phyloP scores from a whole-genome alignment of 2,888 invertebrate genomes.

The Heteromurus nitidus region DNA sequence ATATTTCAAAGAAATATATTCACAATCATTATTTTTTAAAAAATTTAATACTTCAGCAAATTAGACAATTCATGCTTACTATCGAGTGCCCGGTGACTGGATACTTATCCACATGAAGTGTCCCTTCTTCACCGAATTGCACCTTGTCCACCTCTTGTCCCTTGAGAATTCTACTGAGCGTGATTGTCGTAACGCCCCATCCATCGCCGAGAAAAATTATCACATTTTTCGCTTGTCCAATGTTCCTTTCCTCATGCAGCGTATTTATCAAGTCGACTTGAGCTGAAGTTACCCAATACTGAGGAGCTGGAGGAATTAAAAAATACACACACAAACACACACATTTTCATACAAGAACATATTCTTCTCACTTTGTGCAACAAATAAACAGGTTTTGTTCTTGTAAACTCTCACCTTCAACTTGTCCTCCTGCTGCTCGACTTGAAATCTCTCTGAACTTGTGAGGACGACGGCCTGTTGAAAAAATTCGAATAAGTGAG shows the following conservation, averaged over 20 bases:
- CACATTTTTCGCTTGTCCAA: conserved; percentile 49
- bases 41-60: neutral
- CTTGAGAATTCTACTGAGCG: conserved; percentile 75
- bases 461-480: too few species aligned
- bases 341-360: too few species aligned
- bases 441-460: too few species aligned
- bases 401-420: too few species aligned
- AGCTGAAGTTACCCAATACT: conserved; percentile 62
- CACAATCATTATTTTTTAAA: neutral
- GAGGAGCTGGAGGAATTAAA: too few species aligned
- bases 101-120: conserved; percentile 63
- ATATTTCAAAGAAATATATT: neutral
- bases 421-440: too few species aligned
- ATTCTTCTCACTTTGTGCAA: too few species aligned
- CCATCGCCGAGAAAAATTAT: conserved; percentile 63
- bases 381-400: too few species aligned
- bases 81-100: conserved; percentile 60
- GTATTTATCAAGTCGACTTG: conserved; percentile 40
- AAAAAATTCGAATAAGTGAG: too few species aligned
- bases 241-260: conserved; percentile 17
- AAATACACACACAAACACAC: too few species aligned
- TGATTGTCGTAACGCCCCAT: conserved; percentile 75
- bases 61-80: neutral
- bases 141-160: conserved; percentile 75
- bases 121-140: conserved; percentile 74